A percentile compares a stretch with the other conserved stretches of the same genome.
Evolutionary conservation across 2,797 vertebrate species (phyloP).

Genomic region (Sebastes paucispinis): DNA sequence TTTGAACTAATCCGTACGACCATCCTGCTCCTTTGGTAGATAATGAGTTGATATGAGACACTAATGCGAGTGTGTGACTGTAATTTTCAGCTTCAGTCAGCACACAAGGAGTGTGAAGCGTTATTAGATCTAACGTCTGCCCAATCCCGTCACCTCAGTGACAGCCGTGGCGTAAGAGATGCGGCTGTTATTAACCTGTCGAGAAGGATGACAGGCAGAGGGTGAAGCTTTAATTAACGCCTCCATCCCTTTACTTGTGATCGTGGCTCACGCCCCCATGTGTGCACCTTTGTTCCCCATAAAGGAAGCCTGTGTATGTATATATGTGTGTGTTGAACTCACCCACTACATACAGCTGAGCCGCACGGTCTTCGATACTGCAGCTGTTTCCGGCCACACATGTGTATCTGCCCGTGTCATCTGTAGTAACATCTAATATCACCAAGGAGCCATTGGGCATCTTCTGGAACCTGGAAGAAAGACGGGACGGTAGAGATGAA

Average conservation of each 20-base stretch:
- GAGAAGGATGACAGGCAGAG: constrained; percentile 33
- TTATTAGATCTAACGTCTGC: constrained; percentile 62
- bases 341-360: constrained; percentile 95
- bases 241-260: constrained; percentile 39
- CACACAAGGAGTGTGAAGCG: constrained; percentile 29
- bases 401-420: constrained; percentile 93
- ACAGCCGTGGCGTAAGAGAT: constrained; percentile 49
- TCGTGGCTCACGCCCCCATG: background rate
- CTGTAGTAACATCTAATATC: constrained; percentile 88
- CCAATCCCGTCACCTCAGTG: constrained; percentile 42
- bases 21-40: constrained; percentile 3
- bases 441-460: constrained; percentile 94
- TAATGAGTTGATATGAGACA: constrained; percentile 29
- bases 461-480: constrained; percentile 87
- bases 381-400: constrained; percentile 98
- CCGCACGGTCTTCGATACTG: constrained; percentile 90
- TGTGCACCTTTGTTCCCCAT: constrained; percentile 28
- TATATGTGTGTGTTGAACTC: constrained; percentile 54
- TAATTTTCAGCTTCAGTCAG: constrained; percentile 44
- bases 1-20: background rate
- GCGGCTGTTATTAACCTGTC: constrained; percentile 69
- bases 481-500: background rate
- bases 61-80: constrained; percentile 15
- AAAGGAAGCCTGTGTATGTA: constrained; percentile 10
- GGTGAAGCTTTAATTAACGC: constrained; percentile 62